Conservation (phyloP, 2,888 invertebrate genomes). For the Euplexia lucipara region DNA sequence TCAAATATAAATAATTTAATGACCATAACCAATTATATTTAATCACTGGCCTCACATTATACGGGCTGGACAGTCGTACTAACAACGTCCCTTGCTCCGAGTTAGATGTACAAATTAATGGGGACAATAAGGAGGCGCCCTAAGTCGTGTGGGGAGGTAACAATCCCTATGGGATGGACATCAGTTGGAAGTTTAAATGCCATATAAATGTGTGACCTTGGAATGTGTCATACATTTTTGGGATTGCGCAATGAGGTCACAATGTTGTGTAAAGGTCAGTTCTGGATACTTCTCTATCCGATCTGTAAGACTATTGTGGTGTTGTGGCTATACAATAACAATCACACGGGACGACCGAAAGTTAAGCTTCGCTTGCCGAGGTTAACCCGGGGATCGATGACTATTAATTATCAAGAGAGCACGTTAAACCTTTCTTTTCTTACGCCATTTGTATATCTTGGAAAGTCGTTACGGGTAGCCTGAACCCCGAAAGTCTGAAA, state of each 20-base stretch:
- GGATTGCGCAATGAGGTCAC: background rate
- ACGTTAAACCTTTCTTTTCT: too few relatives aligned
- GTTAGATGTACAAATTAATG: constrained; percentile 42
- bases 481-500: too few relatives aligned
- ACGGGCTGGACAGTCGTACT: constrained; percentile 40
- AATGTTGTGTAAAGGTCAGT: constrained; percentile 5
- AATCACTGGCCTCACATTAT: constrained; percentile 46
- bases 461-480: too few relatives aligned
- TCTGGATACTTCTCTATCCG: too few relatives aligned
- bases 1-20: constrained; percentile 36
- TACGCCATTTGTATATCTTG: too few relatives aligned
- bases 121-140: constrained; percentile 19
- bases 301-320: background rate
- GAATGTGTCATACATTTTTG: background rate
- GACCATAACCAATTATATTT: constrained; percentile 50
- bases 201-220: constrained; percentile 1
- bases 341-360: too few relatives aligned
- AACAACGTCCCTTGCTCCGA: constrained; percentile 13
- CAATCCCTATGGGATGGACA: constrained; percentile 10
- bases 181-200: constrained; percentile 21
- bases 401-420: too few relatives aligned
- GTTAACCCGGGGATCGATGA: too few relatives aligned
- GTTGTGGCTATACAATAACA: too few relatives aligned
- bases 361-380: too few relatives aligned
- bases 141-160: constrained; percentile 16